A percentile compares a stretch with the other conserved stretches of the same genome.
Evolutionary conservation across 2,797 vertebrate genomes (phyloP).

Genomic region (Rhabdophis nuchalis): DNA sequence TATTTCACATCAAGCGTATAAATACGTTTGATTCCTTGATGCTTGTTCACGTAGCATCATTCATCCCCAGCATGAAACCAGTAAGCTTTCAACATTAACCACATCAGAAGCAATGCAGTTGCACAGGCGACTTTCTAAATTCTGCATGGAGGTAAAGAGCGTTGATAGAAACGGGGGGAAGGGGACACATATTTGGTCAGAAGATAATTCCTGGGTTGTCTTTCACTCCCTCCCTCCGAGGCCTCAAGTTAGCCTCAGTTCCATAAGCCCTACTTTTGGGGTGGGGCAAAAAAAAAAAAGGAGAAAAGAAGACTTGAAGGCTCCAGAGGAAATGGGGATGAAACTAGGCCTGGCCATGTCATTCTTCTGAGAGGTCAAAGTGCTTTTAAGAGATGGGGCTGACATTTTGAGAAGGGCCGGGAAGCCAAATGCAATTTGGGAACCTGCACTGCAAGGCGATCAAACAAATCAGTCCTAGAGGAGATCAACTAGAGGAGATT

Average conservation of each 20-base stretch:
- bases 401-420: background rate
- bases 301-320: background rate
- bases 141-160: constrained; percentile 36
- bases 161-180: constrained; percentile 37
- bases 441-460: too few species aligned
- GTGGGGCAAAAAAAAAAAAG: background rate
- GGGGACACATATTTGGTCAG: background rate
- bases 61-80: constrained; percentile 66
- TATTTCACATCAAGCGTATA: constrained; percentile 57
- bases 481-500: too few species aligned
- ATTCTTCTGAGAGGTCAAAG: background rate
- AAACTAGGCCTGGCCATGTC: background rate
- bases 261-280: background rate
- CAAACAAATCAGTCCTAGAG: too few species aligned
- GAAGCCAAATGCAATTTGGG: background rate
- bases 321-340: background rate
- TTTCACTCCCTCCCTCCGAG: background rate
- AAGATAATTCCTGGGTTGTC: constrained; percentile 40
- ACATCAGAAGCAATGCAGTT: constrained; percentile 53
- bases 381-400: background rate
- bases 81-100: constrained; percentile 66
- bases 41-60: constrained; percentile 61
- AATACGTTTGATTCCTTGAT: constrained; percentile 58
- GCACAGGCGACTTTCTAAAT: constrained; percentile 55
- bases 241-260: background rate